A percentile compares a stretch with the other conserved stretches of the same genome.
phyloP scores from a whole-genome alignment of 2,797 vertebrate species.

The Sus cebifrons region DNA sequence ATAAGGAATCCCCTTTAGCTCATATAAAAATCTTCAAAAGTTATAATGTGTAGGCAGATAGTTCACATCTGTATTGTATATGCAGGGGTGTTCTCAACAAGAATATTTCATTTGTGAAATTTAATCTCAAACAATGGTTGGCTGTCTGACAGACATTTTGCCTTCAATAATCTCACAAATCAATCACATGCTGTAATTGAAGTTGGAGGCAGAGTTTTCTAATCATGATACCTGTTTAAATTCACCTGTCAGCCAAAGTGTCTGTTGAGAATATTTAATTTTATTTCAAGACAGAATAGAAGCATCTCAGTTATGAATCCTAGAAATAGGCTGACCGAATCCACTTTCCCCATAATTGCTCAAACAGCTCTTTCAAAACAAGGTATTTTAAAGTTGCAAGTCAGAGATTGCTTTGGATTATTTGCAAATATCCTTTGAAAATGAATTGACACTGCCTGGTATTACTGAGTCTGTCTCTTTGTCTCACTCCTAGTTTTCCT shows the following conservation, averaged over 20 bases:
- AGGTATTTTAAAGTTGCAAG: conserved; percentile 41
- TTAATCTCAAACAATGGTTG: conserved; percentile 62
- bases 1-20: background rate
- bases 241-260: conserved; percentile 42
- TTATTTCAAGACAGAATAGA: conserved; percentile 68
- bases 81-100: background rate
- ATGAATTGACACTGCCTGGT: conserved; percentile 24
- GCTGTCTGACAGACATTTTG: conserved; percentile 28
- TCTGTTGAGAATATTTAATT: conserved; percentile 68
- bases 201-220: conserved; percentile 68
- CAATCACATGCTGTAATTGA: conserved; percentile 31
- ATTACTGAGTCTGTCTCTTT: background rate
- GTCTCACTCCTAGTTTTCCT: background rate
- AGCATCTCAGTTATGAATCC: conserved; percentile 33
- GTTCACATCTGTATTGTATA: background rate
- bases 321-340: conserved; percentile 44
- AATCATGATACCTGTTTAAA: conserved; percentile 65
- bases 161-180: conserved; percentile 63
- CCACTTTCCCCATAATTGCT: conserved; percentile 54
- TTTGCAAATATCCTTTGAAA: conserved; percentile 61
- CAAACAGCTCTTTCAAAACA: conserved; percentile 23
- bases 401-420: conserved; percentile 11
- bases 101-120: conserved; percentile 68
- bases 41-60: background rate
- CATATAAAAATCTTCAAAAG: conserved; percentile 30